These are phyloP conservation scores for Plecotus auritus DNA, from an alignment of 2,113 vertebrate genomes.

Conservation along the genomic window DNA sequence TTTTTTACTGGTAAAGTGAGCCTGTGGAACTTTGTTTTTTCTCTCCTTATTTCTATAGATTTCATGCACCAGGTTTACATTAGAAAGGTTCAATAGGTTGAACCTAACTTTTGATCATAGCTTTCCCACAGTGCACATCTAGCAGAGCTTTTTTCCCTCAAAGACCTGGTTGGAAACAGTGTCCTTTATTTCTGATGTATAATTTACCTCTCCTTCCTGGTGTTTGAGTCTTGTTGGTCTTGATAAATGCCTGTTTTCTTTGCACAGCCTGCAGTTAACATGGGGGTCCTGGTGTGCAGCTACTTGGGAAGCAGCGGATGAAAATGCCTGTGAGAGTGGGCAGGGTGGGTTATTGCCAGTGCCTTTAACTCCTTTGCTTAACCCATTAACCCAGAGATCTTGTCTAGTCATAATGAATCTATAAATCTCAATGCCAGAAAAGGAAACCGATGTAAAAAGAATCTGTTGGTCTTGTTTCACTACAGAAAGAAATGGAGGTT, in stretches of 20 bases:
- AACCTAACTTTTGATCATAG: constrained; percentile 38
- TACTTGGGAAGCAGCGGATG: background rate
- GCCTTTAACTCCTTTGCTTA: background rate
- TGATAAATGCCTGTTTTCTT: constrained; percentile 46
- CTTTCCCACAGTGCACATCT: background rate
- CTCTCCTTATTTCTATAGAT: background rate
- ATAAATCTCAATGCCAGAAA: background rate
- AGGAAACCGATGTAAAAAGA: background rate
- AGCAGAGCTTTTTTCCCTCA: constrained; percentile 1
- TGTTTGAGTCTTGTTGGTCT: constrained; percentile 43
- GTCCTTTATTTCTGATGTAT: constrained; percentile 17
- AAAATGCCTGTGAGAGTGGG: background rate
- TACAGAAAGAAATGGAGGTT: too few relatives aligned
- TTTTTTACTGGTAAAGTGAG: constrained; percentile 38
- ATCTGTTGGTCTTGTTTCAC: background rate
- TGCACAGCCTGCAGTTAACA: constrained; percentile 12
- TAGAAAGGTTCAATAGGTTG: constrained; percentile 30
- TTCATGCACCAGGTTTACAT: background rate
- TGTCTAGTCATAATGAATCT: background rate
- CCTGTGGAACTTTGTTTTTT: background rate
- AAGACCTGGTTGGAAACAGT: background rate
- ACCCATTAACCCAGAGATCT: background rate
- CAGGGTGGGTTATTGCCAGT: background rate
- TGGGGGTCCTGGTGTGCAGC: background rate
- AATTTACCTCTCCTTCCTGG: constrained; percentile 39